phyloP scores from a whole-genome alignment of 2,888 invertebrate genomes.

The Erebia epiphron region DNA sequence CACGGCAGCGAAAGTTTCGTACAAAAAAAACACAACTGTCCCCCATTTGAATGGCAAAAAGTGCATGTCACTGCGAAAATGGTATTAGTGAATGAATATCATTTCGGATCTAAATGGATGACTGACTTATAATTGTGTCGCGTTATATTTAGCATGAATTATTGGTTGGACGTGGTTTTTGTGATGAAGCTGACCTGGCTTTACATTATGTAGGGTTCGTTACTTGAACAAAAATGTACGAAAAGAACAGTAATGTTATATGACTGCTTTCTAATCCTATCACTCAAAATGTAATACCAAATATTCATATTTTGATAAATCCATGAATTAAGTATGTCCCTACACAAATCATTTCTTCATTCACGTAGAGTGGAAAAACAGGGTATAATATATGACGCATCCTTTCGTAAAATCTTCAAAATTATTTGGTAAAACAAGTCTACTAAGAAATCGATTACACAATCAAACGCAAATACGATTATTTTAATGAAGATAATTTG shows the following conservation, averaged over 20 bases:
- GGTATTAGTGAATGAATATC: conserved; percentile 80
- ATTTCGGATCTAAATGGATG: conserved; percentile 77
- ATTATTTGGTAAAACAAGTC: too few relatives aligned
- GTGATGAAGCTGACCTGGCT: conserved; percentile 41
- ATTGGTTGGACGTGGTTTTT: conserved; percentile 78
- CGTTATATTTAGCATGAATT: conserved; percentile 81
- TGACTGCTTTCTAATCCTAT: background rate
- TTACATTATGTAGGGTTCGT: conserved; percentile 15
- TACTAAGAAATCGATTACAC: too few relatives aligned
- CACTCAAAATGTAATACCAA: background rate
- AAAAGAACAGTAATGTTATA: background rate
- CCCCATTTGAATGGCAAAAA: conserved; percentile 82
- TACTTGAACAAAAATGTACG: background rate
- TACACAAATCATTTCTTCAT: too few relatives aligned
- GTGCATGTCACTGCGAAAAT: conserved; percentile 80
- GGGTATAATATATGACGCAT: too few relatives aligned
- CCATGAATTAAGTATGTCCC: too few relatives aligned
- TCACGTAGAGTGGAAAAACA: too few relatives aligned
- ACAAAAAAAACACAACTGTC: conserved; percentile 76
- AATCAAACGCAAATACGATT: too few relatives aligned
- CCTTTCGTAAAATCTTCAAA: too few relatives aligned
- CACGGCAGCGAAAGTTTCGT: conserved; percentile 56
- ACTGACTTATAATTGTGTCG: conserved; percentile 80
- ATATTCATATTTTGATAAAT: too few relatives aligned
- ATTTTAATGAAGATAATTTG: too few relatives aligned